Evolutionary conservation across 2,797 vertebrate species (phyloP).

Genomic region (Danio tinwini): DNA sequence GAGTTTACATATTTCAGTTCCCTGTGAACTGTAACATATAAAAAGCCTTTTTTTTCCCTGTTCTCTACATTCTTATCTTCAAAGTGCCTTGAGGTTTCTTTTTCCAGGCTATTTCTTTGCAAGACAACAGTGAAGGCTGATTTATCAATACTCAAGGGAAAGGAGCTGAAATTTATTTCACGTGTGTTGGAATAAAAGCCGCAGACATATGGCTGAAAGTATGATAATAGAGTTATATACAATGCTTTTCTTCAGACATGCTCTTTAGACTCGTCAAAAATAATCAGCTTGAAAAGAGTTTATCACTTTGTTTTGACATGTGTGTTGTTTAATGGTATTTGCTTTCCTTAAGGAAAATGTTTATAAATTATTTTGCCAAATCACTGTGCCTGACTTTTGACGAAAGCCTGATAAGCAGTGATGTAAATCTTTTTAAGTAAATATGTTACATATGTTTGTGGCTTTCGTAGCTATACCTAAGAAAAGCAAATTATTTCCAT

Average conservation of each 20-base stretch:
- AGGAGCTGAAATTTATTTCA: conserved; percentile 34
- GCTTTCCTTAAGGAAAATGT: conserved; percentile 14
- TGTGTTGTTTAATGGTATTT: conserved; percentile 16
- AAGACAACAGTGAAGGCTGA: conserved; percentile 14
- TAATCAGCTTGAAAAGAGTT: neutral
- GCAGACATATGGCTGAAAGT: conserved; percentile 8
- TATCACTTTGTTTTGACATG: neutral
- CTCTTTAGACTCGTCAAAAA: conserved; percentile 3
- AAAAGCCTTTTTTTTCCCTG: neutral
- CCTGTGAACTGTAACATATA: neutral
- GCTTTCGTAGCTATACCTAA: neutral
- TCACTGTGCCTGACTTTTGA: neutral
- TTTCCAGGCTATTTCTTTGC: neutral
- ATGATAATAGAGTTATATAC: conserved; percentile 17
- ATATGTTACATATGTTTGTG: conserved; percentile 6
- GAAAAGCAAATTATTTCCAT: conserved; percentile 8
- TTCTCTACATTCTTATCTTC: conserved; percentile 7
- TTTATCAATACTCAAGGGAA: conserved; percentile 22
- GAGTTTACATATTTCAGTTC: neutral
- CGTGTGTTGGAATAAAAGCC: conserved; percentile 16
- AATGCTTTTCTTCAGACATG: conserved; percentile 21
- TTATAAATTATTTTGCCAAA: conserved; percentile 1
- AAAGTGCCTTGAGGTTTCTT: neutral
- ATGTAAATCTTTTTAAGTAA: neutral
- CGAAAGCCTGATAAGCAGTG: neutral